Conservation (phyloP, 2,888 invertebrate species). For the Drosophila anomalipes region DNA sequence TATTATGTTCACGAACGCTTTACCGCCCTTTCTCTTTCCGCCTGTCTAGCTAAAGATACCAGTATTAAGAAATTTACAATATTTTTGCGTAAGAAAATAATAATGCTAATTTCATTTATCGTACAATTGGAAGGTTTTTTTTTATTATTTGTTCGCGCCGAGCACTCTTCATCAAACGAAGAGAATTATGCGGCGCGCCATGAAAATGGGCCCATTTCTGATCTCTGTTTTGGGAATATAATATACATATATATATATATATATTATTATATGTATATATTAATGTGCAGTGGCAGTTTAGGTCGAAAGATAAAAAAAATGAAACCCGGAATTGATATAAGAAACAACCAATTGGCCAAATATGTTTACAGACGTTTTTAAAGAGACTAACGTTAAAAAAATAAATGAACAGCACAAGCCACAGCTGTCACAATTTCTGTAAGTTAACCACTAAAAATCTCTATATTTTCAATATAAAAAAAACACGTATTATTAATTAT, state of each 20-base stretch:
- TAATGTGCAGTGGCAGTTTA: conserved; percentile 17
- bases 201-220: conserved; percentile 23
- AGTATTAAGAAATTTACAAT: conserved; percentile 1
- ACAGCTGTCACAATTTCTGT: conserved; percentile 11
- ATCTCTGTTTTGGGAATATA: conserved; percentile 10
- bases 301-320: conserved; percentile 10
- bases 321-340: neutral
- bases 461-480: conserved; percentile 44
- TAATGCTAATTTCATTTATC: conserved; percentile 51
- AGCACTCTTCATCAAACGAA: conserved; percentile 69
- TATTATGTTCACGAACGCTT: neutral
- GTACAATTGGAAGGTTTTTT: conserved; percentile 49
- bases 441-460: conserved; percentile 69
- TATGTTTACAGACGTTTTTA: neutral
- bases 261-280: neutral
- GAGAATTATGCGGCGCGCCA: conserved; percentile 46
- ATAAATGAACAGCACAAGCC: conserved; percentile 17
- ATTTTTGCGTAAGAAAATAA: conserved; percentile 14
- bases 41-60: conserved; percentile 3
- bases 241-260: neutral
- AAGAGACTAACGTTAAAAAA: neutral
- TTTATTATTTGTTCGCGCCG: conserved; percentile 11
- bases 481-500: conserved; percentile 47
- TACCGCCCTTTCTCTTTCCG: neutral
- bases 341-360: conserved; percentile 32